Conservation (phyloP, 2,113 vertebrate genomes). For the Egretta garzetta region DNA sequence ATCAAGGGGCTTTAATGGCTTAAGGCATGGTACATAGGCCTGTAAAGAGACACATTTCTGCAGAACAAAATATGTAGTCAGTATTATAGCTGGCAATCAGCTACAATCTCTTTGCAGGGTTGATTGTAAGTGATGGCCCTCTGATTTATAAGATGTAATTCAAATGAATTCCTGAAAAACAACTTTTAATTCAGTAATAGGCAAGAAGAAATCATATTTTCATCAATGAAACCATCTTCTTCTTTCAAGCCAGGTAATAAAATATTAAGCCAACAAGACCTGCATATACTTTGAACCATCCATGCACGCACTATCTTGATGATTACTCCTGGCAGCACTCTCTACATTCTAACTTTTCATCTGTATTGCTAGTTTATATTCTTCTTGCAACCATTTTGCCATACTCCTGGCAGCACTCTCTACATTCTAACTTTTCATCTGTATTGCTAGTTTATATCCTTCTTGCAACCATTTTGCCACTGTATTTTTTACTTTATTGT, state of each 20-base stretch:
- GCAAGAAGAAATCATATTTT: not conserved
- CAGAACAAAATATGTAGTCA: not conserved
- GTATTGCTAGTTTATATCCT: not conserved
- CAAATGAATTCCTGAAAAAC: not conserved
- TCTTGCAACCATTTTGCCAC: not conserved
- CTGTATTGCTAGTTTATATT: not conserved
- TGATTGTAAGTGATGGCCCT: not conserved
- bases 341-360: not conserved
- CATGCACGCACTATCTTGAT: rapidly evolving
- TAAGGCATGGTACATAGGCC: not conserved
- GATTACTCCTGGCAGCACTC: not conserved
- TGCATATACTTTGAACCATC: not conserved
- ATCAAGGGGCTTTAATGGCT: not conserved
- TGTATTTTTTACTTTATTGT: not conserved
- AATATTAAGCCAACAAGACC: not conserved
- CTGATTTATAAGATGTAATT: not conserved
- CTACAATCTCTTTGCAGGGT: not conserved
- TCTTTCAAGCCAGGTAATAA: not conserved
- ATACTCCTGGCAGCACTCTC: not conserved
- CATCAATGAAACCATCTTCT: not conserved
- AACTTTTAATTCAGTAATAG: not conserved
- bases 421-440: not conserved
- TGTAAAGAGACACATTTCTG: not conserved
- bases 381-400: not conserved
- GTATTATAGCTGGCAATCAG: not conserved